Base-by-base conservation (phyloP, 2,888 invertebrate genomes). In the Drosophila mayaguana region DNA sequence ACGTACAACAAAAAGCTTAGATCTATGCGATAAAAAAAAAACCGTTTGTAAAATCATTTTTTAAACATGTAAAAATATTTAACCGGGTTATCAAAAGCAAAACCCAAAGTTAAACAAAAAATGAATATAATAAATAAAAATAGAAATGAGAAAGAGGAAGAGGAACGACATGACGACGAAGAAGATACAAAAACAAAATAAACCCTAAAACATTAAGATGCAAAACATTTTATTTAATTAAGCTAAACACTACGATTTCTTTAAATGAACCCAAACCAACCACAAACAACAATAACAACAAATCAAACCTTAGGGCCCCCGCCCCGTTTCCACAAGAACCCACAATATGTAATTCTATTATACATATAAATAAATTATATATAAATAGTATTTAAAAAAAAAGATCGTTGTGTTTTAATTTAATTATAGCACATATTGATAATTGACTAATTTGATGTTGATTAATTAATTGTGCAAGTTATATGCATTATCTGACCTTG, bases 311-410 rank as follows among this genome's bases (percentile, higher is more conserved):
- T 76, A 65, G 34, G 16, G 28, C 32, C 50, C 22, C 25, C 16
- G 25, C 46, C 48, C 51, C 45, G 51, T 50, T 32, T 67, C 56
- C 67, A 76, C 74, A 75, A 65, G 54, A 54, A 38, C 72, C 62
- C 71, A 67, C 61, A 69, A 80, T 78, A 89, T 87, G 86, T 89
- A 89, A 88, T 88, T 87, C 86, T 85, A 87, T 78, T 68, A 88
- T 86, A 89, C 85, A 87, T 86, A 89, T 88, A 87, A 87, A 87
- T 89, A 88, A 87, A 87, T 88, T 83, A 83, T 89, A 86, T 83
- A 86, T 89, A 88, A 84, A 88, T 86, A 87, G 86, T 88, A 89
- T 87, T 86, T 88, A 86, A 89, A 87, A 57, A 81, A 54, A 63
- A 43, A 34, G 18, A 11, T 16, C 6, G 9, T 1, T 18, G 12